These are phyloP conservation scores for Bufotes viridis DNA, from an alignment of 2,797 vertebrate genomes.

Conservation along the genomic window DNA sequence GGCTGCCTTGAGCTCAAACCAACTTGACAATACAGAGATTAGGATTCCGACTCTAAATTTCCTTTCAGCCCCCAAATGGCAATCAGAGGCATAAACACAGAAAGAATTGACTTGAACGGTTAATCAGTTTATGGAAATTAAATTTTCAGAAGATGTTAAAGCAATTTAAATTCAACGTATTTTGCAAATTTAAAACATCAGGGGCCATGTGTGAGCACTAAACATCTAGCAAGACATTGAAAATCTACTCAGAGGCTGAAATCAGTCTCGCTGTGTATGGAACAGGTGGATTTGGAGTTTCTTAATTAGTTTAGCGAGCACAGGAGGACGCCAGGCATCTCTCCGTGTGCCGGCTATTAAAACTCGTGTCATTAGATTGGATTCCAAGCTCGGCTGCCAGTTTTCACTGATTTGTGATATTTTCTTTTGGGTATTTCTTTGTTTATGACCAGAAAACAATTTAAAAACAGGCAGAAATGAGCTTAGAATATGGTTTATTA, in stretches of 20 bases:
- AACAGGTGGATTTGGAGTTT: slow-evolving; percentile 23
- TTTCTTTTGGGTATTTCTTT: slow-evolving; percentile 49
- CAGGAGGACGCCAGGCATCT: slow-evolving; percentile 26
- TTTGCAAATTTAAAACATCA: slow-evolving; percentile 43
- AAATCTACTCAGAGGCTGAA: slow-evolving; percentile 28
- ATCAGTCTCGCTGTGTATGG: slow-evolving; percentile 9
- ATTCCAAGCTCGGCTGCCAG: slow-evolving; percentile 42
- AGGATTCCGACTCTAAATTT: neutral
- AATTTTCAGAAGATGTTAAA: slow-evolving; percentile 32
- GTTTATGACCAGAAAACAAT: slow-evolving; percentile 47
- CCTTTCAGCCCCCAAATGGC: neutral
- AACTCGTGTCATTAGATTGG: slow-evolving; percentile 43
- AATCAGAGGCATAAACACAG: neutral
- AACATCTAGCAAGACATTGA: slow-evolving; percentile 34
- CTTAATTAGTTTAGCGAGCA: slow-evolving; percentile 52
- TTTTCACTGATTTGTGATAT: slow-evolving; percentile 53
- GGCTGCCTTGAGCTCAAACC: neutral
- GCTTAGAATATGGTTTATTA: neutral
- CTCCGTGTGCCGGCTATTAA: slow-evolving; percentile 51
- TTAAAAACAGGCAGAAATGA: slow-evolving; percentile 3
- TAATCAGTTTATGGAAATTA: slow-evolving; percentile 26
- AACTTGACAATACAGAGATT: neutral
- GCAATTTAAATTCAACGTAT: slow-evolving; percentile 36
- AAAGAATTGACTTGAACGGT: slow-evolving; percentile 1
- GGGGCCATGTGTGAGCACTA: slow-evolving; percentile 35